phyloP scores from a whole-genome alignment of 2,113 vertebrate species.

The Chrysemys picta region DNA sequence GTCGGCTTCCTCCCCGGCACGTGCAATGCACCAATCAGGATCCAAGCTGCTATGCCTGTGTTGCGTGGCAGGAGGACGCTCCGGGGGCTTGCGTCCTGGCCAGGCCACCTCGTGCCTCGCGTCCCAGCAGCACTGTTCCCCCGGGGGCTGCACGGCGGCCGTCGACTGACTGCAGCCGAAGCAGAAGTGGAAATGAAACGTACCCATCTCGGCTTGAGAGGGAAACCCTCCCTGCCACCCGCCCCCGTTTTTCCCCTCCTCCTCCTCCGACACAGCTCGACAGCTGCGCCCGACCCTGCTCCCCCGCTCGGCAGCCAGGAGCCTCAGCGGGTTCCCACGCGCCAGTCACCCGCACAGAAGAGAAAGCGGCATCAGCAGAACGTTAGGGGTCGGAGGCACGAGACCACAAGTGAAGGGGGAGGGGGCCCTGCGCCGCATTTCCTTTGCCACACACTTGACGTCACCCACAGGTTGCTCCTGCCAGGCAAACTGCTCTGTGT shows the following conservation, averaged over 20 bases:
- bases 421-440: not conserved
- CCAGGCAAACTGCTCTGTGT: not conserved
- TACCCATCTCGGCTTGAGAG: conserved; percentile 10
- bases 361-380: not conserved
- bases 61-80: not conserved
- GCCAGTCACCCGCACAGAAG: not conserved
- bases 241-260: conserved; percentile 40
- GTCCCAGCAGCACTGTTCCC: not conserved
- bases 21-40: not conserved
- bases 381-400: not conserved
- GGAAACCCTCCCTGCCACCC: conserved; percentile 47
- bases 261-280: rapidly evolving
- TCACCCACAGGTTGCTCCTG: not conserved
- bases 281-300: not conserved
- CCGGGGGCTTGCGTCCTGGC: too few relatives aligned
- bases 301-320: rapidly evolving
- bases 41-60: not conserved
- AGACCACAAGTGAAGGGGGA: not conserved
- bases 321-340: not conserved
- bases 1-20: not conserved
- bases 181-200: conserved; percentile 37
- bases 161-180: rapidly evolving
- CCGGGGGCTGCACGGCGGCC: rapidly evolving
- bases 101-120: too few relatives aligned
- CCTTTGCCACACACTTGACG: not conserved